A percentile compares a stretch with the other conserved stretches of the same genome.
These are phyloP conservation scores for Leptonema lineaticorne DNA, from an alignment of 1,140 invertebrate genomes.

Conservation along the genomic window DNA sequence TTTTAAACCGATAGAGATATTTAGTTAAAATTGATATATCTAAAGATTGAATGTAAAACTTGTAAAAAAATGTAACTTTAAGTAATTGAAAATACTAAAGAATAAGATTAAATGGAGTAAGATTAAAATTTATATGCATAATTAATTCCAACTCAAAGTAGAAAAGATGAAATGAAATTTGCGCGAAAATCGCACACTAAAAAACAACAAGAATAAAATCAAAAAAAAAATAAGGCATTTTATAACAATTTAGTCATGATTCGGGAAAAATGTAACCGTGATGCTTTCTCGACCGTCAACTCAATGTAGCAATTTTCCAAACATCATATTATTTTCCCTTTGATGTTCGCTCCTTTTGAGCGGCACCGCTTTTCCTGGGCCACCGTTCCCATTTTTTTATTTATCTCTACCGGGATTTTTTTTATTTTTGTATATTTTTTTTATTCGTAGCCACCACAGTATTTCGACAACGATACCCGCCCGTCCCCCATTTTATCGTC, in stretches of 20 bases:
- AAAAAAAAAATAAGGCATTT: background rate
- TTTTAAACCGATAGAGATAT: too few species aligned
- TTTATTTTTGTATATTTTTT: background rate
- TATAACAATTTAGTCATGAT: slow-evolving; percentile 19
- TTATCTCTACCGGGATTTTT: slow-evolving; percentile 8
- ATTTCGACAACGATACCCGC: background rate
- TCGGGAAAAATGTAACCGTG: slow-evolving; percentile 5
- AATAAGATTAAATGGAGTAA: too few species aligned
- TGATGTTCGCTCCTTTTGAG: slow-evolving; percentile 20
- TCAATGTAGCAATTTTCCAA: slow-evolving; percentile 28
- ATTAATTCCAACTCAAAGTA: too few species aligned
- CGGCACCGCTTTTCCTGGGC: background rate
- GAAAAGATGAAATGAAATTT: too few species aligned
- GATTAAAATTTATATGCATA: too few species aligned
- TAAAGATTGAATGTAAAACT: too few species aligned
- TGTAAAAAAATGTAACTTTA: too few species aligned
- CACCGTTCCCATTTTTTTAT: slow-evolving; percentile 12
- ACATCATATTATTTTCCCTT: slow-evolving; percentile 27
- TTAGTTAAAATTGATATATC: too few species aligned
- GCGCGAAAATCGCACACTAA: too few species aligned
- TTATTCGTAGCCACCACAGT: background rate
- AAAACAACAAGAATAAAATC: too few species aligned
- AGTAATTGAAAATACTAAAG: too few species aligned
- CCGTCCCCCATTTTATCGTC: background rate
- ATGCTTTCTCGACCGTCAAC: slow-evolving; percentile 18